Percentiles rank a stretch among this genome's conserved stretches.
Evolutionary conservation across 30 jellyfish, hydroid and myxozoan genomes (phyloP).

Genomic region (Pseudorhiza aurosa): DNA sequence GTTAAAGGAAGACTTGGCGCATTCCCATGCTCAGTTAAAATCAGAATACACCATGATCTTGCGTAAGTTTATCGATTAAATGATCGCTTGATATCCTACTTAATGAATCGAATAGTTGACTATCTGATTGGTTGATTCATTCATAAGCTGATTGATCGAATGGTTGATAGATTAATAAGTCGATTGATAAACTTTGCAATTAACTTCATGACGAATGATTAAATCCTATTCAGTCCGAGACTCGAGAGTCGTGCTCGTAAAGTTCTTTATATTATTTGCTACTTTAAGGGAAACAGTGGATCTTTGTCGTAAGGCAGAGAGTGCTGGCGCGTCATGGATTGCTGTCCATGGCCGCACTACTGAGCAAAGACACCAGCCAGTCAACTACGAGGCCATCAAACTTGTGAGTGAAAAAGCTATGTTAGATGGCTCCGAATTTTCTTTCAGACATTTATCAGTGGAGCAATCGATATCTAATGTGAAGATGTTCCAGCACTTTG

Average conservation of each 20-base stretch:
- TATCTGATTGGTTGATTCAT: neutral
- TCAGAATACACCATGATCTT: conserved; percentile 85
- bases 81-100: neutral
- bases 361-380: conserved; percentile 86
- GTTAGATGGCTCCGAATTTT: too few relatives aligned
- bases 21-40: conserved; percentile 85
- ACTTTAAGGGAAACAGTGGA: conserved; percentile 86
- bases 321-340: conserved; percentile 90
- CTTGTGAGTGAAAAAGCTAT: conserved; percentile 69
- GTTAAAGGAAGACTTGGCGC: conserved; percentile 75
- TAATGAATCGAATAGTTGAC: neutral
- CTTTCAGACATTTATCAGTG: too few relatives aligned
- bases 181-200: too few relatives aligned
- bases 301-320: conserved; percentile 92
- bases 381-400: conserved; percentile 81
- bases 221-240: too few relatives aligned
- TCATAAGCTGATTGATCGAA: neutral
- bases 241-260: too few relatives aligned
- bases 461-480: too few relatives aligned
- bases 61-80: conserved; percentile 62
- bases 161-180: too few relatives aligned
- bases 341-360: conserved; percentile 93
- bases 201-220: too few relatives aligned
- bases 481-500: too few relatives aligned
- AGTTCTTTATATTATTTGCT: neutral